Conservation (phyloP, 2,888 invertebrate species). For the Lingula anatina region DNA sequence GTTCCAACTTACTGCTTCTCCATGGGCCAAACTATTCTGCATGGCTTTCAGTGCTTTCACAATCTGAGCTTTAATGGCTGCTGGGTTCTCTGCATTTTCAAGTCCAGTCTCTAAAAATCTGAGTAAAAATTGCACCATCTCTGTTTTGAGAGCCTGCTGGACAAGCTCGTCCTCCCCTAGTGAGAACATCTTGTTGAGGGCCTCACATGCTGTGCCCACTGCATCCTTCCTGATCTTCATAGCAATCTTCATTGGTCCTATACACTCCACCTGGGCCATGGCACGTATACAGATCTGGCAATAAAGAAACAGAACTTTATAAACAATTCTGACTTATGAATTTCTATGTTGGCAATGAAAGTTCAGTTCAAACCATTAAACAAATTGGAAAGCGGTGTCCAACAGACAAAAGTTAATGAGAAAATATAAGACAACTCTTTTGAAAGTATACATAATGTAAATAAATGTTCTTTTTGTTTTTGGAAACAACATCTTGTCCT, state of each 20-base stretch:
- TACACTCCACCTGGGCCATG: constrained; percentile 75
- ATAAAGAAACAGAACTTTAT: too few relatives aligned
- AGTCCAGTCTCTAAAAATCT: constrained; percentile 75
- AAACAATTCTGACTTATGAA: too few relatives aligned
- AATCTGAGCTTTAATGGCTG: constrained; percentile 85
- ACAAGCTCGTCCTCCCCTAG: constrained; percentile 67
- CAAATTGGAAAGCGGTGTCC: too few relatives aligned
- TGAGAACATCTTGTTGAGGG: constrained; percentile 79
- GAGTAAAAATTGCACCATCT: constrained; percentile 81
- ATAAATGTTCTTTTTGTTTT: too few relatives aligned
- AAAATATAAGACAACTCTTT: too few relatives aligned
- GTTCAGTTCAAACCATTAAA: too few relatives aligned
- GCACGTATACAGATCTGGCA: constrained; percentile 36
- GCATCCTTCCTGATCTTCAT: constrained; percentile 79
- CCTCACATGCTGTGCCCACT: constrained; percentile 81
- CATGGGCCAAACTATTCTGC: constrained; percentile 74
- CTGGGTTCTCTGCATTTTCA: constrained; percentile 56
- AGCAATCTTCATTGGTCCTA: constrained; percentile 81
- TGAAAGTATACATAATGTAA: too few relatives aligned
- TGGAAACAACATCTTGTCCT: too few relatives aligned
- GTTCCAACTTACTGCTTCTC: constrained; percentile 68
- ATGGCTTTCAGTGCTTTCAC: constrained; percentile 93
- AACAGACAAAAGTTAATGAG: too few relatives aligned
- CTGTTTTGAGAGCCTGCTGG: constrained; percentile 78
- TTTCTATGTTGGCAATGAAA: too few relatives aligned